These are phyloP conservation scores for Hypomecis punctinalis DNA, from an alignment of 2,888 invertebrate genomes.

Conservation along the genomic window DNA sequence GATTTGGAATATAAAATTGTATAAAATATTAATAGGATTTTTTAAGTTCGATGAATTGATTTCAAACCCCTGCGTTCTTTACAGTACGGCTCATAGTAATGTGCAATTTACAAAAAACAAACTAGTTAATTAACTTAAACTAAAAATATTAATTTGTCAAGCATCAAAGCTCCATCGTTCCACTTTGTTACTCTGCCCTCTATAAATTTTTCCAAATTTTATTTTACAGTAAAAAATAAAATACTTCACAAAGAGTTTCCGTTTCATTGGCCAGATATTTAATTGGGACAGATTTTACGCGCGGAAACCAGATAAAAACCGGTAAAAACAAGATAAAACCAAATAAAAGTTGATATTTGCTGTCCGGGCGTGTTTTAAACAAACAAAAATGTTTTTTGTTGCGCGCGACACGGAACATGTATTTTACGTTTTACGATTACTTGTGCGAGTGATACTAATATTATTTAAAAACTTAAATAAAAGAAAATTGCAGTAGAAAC, in stretches of 20 bases:
- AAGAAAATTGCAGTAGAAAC: too few species aligned
- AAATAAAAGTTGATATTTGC: slow-evolving; percentile 8
- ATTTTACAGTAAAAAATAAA: not conserved
- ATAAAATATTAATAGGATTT: too few species aligned
- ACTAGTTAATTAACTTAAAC: too few species aligned
- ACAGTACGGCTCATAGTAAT: too few species aligned
- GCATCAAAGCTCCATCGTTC: slow-evolving; percentile 4
- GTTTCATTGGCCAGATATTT: slow-evolving; percentile 15
- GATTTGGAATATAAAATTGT: too few species aligned
- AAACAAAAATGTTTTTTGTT: not conserved
- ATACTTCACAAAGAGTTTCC: slow-evolving; percentile 1
- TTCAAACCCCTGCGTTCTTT: too few species aligned
- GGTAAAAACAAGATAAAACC: not conserved
- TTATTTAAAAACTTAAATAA: too few species aligned
- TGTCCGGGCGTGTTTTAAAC: slow-evolving; percentile 1
- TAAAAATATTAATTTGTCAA: not conserved
- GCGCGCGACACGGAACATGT: not conserved
- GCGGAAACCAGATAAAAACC: not conserved
- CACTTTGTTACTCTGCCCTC: not conserved
- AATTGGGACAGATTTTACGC: slow-evolving; percentile 21
- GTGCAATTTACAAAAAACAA: too few species aligned
- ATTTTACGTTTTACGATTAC: not conserved
- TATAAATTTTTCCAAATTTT: slow-evolving; percentile 4
- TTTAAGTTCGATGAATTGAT: too few species aligned
- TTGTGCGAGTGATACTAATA: too few species aligned